Conservation (phyloP, 2,113 vertebrate species). For the Barnardius zonarius region DNA sequence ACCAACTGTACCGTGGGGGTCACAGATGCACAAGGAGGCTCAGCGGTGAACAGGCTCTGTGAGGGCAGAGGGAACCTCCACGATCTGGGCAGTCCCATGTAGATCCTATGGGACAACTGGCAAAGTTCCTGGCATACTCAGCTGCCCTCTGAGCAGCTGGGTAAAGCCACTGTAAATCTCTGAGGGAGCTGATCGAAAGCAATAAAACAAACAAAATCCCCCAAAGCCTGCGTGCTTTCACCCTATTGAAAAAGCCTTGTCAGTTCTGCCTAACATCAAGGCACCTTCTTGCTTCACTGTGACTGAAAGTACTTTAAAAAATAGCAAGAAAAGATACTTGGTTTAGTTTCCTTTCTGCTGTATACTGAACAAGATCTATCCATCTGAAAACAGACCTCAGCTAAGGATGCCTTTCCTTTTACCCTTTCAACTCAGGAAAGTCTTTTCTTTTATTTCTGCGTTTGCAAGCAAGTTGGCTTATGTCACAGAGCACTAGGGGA, state of each 20-base stretch:
- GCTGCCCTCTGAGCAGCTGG: constrained; percentile 63
- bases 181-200: background rate
- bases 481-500: background rate
- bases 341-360: background rate
- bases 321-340: background rate
- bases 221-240: background rate
- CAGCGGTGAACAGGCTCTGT: background rate
- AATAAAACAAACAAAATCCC: background rate
- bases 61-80: background rate
- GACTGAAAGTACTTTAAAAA: background rate
- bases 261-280: background rate
- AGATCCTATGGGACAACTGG: constrained; percentile 45
- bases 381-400: background rate
- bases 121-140: background rate
- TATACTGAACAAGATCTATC: background rate
- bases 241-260: background rate
- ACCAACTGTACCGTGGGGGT: background rate
- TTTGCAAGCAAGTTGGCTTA: background rate
- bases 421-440: background rate
- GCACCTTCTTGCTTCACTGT: background rate
- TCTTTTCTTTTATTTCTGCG: background rate
- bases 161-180: background rate
- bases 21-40: background rate
- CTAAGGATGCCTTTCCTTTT: background rate
- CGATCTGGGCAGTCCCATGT: fast-evolving